Base-by-base conservation (phyloP, 2,113 vertebrate genomes). In the Sprattus sprattus region DNA sequence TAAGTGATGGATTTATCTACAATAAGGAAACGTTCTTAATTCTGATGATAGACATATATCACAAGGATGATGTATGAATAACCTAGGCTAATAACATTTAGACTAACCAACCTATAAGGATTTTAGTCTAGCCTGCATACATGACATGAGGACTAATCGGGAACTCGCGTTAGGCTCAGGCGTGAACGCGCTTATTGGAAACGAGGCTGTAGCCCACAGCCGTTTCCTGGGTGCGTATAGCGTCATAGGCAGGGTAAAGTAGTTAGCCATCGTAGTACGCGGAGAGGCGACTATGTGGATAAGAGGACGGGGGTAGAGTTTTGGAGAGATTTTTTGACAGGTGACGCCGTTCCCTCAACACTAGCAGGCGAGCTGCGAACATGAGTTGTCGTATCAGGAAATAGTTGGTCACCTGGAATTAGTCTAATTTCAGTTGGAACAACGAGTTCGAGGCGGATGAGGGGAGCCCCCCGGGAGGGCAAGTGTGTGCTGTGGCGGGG, bases 171-270 rank as follows among this genome's bases (percentile, higher is more conserved):
- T 64, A 64, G 67, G 67, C 3, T 32, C 67, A 75, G 13, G 67
- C 67, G 67, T 75, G 67, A 39, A 39, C 67, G 91, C 87, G 88
- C 89, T 54, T 88, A 32, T 78, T 44, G 64, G 84, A 83, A 83
- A 75, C 88, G 89, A 85, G 88, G 82, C 84, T 71, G 20, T 9
- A 25, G 84, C 47, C 15, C 20, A 52, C 86, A 82, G 87, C 85
- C n/a, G 88, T 91, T 92, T 92, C 91, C 91, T 92, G 92, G 89
- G 89, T 92, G 89, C 90, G 81, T 44, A 71, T 81, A 85, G 89
- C 88, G 89, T 90, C 89, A 92, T 71, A 45, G 54, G 25, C 67
- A 83, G 83, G 81, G 85, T 71, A 82, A 15, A 81, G 83, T 45
- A 45, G 57, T 85, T 86, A 75, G 84, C 50, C 81, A 81, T 47